phyloP scores from a whole-genome alignment of 2,113 vertebrate genomes.

The rat (Rattus norvegicus) region GRCr8 NC_086026.1:35617001-35617500 shows the following conservation, averaged over 20 bases:
- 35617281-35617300: not conserved
- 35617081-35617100: not conserved
- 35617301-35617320: not conserved
- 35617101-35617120: not conserved
- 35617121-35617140: not conserved
- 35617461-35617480: accelerated
- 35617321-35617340: not conserved
- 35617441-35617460: not conserved
- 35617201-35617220: not conserved
- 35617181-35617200: not conserved
- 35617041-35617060: not conserved
- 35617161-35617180: not conserved
- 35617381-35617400: not conserved
- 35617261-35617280: not conserved
- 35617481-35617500: not conserved
- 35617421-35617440: not conserved
- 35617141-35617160: not conserved
- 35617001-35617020: not conserved
- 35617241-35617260: not conserved
- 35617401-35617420: not conserved
- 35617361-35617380: accelerated
- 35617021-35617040: not conserved
- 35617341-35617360: not conserved
- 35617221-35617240: not conserved
- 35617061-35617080: not conserved